A percentile compares a stretch with the other conserved stretches of the same genome.
Conservation (phyloP, 1,140 invertebrate genomes). For the Kradibia gibbosae region DNA sequence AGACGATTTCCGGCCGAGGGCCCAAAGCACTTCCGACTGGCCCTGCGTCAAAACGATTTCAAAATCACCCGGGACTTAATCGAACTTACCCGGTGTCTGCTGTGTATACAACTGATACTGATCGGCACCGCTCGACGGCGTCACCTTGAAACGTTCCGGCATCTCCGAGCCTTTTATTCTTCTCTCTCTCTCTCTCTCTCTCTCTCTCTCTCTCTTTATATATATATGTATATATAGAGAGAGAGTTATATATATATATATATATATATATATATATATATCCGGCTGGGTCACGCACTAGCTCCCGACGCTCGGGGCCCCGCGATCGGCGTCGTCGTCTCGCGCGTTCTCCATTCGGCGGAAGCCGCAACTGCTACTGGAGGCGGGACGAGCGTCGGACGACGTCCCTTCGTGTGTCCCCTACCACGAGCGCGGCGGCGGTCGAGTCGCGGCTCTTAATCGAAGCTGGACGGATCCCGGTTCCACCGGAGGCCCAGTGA, state of each 20-base stretch:
- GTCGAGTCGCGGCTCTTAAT: not conserved
- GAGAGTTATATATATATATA: too few species aligned
- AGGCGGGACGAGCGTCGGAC: not conserved
- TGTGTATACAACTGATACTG: constrained; percentile 41
- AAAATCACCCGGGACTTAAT: too few species aligned
- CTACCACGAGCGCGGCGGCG: not conserved
- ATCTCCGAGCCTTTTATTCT: not conserved
- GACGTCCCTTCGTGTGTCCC: constrained; percentile 4
- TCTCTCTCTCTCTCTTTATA: not conserved
- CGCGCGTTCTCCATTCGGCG: constrained; percentile 30
- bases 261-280: too few species aligned
- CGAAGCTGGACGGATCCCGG: too few species aligned
- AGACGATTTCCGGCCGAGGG: too few species aligned
- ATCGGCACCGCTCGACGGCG: constrained; percentile 24
- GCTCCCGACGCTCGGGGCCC: not conserved
- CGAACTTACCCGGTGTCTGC: constrained; percentile 34
- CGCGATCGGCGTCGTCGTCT: not conserved
- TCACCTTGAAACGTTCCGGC: constrained; percentile 47
- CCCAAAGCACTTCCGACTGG: too few species aligned
- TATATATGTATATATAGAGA: too few species aligned
- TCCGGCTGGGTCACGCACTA: not conserved
- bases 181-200: not conserved
- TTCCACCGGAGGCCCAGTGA: too few species aligned
- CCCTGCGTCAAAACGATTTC: too few species aligned
- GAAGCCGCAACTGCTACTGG: not conserved